A percentile compares a stretch with the other conserved stretches of the same genome.
Evolutionary conservation across 1,140 invertebrate species (phyloP).

Genomic region (Caenorhabditis latens): DNA sequence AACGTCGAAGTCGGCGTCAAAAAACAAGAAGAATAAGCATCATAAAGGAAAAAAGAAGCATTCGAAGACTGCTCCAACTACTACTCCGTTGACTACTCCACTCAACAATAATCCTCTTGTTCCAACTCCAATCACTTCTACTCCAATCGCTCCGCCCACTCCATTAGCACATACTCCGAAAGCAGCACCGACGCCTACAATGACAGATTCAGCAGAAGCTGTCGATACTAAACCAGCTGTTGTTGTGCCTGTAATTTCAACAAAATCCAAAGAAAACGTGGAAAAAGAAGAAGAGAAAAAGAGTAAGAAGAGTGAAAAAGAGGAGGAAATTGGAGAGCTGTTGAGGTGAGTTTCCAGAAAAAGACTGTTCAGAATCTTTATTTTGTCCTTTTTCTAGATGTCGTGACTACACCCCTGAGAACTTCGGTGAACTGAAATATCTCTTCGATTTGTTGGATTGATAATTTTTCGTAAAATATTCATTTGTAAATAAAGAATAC

Average conservation of each 20-base stretch:
- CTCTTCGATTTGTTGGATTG: slow-evolving; percentile 32
- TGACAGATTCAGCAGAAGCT: neutral
- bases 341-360: neutral
- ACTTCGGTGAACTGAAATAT: slow-evolving; percentile 5
- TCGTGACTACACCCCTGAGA: slow-evolving; percentile 3
- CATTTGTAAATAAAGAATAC: too few relatives aligned
- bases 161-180: neutral
- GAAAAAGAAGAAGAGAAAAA: slow-evolving; percentile 13
- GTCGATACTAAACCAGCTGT: neutral
- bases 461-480: neutral
- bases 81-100: neutral
- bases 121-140: neutral
- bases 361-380: neutral
- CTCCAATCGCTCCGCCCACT: neutral
- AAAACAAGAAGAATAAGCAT: neutral
- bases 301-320: slow-evolving; percentile 20
- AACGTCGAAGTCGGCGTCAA: neutral
- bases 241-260: neutral
- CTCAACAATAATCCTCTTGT: neutral
- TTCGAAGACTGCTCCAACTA: neutral
- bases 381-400: neutral
- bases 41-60: neutral
- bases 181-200: neutral
- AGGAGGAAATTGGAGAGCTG: neutral
- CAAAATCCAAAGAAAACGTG: slow-evolving; percentile 17